These are phyloP conservation scores for Hirundo rustica DNA, from an alignment of 2,797 vertebrate genomes.

Conservation along the genomic window DNA sequence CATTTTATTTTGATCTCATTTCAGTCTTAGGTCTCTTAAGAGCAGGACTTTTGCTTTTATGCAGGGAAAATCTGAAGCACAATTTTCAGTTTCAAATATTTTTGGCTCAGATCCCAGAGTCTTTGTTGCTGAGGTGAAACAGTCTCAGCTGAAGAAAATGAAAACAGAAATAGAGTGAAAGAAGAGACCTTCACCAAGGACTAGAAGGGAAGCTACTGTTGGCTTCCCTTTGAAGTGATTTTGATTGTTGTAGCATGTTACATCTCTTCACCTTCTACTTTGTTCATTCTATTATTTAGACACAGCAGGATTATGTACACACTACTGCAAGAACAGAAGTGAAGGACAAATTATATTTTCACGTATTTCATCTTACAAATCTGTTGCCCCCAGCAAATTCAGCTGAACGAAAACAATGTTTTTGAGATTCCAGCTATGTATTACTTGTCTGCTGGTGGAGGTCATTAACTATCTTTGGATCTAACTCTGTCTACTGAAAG, in stretches of 20 bases:
- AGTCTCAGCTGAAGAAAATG: neutral
- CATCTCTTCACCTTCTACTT: neutral
- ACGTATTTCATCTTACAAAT: neutral
- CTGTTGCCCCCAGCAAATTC: neutral
- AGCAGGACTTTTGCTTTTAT: neutral
- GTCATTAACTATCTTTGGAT: neutral
- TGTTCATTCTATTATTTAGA: neutral
- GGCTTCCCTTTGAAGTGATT: neutral
- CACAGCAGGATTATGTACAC: neutral
- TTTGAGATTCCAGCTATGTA: neutral
- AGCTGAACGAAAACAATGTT: neutral
- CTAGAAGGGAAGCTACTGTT: neutral
- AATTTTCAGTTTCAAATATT: neutral
- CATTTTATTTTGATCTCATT: neutral
- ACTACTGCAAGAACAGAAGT: neutral
- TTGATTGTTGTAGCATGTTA: neutral
- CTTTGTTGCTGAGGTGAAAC: conserved; percentile 4
- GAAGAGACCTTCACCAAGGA: neutral
- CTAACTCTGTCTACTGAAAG: neutral
- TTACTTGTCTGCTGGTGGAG: neutral
- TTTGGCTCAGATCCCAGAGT: neutral
- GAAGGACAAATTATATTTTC: neutral
- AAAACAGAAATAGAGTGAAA: neutral
- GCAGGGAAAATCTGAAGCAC: neutral
- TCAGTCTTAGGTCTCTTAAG: neutral